These are phyloP conservation scores for Naja naja DNA, from an alignment of 2,113 vertebrate genomes.

Conservation along the genomic window DNA sequence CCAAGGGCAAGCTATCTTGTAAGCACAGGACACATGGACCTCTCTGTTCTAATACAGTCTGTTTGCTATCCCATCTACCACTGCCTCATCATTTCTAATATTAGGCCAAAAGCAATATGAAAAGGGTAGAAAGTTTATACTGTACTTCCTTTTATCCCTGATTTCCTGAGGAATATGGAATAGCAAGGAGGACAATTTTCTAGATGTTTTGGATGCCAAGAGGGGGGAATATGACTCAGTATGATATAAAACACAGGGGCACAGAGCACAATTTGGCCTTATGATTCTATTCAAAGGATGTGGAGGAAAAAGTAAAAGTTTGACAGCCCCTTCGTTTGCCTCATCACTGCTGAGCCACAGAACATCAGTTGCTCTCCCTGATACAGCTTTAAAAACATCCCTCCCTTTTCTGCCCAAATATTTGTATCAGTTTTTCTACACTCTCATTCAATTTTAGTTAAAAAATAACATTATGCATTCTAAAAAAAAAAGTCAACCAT, in stretches of 20 bases:
- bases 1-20: neutral
- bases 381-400: neutral
- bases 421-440: neutral
- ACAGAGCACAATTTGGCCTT: neutral
- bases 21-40: neutral
- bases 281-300: neutral
- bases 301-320: neutral
- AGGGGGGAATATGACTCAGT: neutral
- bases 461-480: neutral
- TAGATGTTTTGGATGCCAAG: neutral
- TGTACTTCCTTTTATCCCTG: neutral
- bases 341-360: neutral
- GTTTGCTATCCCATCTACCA: neutral
- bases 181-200: neutral
- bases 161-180: neutral
- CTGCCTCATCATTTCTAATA: neutral
- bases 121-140: neutral
- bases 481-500: neutral
- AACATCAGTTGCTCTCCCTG: neutral
- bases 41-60: neutral
- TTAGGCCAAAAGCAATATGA: neutral
- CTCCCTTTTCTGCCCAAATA: neutral
- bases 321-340: neutral
- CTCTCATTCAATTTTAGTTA: neutral
- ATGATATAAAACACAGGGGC: neutral